Conservation (phyloP, 1,140 invertebrate genomes). For the Planococcus citri region DNA sequence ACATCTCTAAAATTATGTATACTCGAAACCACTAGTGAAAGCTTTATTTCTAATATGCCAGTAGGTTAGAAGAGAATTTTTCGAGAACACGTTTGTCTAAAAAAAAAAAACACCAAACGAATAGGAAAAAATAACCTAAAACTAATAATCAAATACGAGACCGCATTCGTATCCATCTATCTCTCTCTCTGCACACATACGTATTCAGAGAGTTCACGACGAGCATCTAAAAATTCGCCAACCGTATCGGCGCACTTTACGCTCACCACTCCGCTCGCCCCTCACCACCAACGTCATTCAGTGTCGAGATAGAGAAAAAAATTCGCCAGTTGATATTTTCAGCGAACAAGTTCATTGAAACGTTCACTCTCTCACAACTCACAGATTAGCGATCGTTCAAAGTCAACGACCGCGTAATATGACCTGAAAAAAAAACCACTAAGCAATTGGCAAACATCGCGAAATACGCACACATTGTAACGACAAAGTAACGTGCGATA, state of each 20-base stretch:
- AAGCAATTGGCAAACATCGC: background rate
- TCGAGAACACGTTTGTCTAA: too few species aligned
- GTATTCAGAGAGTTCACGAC: too few species aligned
- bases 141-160: too few species aligned
- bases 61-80: too few species aligned
- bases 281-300: too few species aligned
- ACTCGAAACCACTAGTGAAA: too few species aligned
- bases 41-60: too few species aligned
- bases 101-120: too few species aligned
- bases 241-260: background rate
- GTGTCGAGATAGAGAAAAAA: background rate
- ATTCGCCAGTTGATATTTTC: background rate
- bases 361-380: slow-evolving; percentile 5
- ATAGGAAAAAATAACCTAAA: too few species aligned
- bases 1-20: too few species aligned
- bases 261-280: background rate
- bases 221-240: background rate
- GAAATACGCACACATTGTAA: background rate
- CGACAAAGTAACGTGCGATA: background rate
- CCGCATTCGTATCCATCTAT: too few species aligned
- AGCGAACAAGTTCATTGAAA: background rate
- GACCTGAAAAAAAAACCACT: background rate
- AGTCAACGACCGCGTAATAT: slow-evolving; percentile 6
- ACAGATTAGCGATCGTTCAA: background rate
- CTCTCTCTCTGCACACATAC: too few species aligned